Conservation (phyloP, 2,797 vertebrate genomes). For the Stomatorhinus walkeri region DNA sequence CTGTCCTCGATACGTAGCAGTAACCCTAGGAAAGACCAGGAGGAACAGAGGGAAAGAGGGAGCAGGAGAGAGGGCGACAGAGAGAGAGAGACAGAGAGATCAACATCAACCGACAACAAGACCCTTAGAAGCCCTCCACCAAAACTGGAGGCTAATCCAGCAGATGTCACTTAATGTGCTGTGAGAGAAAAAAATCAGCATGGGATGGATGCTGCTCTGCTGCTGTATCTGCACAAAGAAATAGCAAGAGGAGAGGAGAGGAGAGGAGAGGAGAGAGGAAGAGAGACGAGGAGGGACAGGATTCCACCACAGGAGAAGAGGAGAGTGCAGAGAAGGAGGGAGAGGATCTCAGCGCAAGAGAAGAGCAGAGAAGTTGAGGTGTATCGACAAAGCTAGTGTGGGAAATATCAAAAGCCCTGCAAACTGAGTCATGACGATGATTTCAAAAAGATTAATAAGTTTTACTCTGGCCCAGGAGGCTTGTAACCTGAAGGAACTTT, state of each 20-base stretch:
- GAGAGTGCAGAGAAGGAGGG: not conserved
- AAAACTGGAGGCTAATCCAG: not conserved
- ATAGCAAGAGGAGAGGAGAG: not conserved
- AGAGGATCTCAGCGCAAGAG: not conserved
- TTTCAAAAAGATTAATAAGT: not conserved
- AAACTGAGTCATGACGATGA: not conserved
- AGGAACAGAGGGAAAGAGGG: not conserved
- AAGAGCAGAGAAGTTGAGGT: not conserved
- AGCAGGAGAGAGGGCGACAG: not conserved
- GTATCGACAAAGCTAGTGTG: not conserved
- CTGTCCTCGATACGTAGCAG: slow-evolving; percentile 90
- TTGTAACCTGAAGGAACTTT: not conserved
- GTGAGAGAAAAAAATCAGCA: not conserved
- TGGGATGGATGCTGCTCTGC: too few relatives aligned
- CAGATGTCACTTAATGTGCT: not conserved
- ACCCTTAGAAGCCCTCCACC: not conserved
- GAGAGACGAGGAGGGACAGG: not conserved
- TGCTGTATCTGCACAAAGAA: not conserved
- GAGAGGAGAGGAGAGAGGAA: not conserved
- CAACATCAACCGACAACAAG: not conserved
- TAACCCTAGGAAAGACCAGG: slow-evolving; percentile 67
- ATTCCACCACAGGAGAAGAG: not conserved
- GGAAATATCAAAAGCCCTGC: not conserved
- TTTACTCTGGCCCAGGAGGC: not conserved
- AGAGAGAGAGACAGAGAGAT: not conserved